Percentiles rank a stretch among this genome's conserved stretches.
Conservation (phyloP, 2,797 vertebrate genomes). For the Poecilia velifera region DNA sequence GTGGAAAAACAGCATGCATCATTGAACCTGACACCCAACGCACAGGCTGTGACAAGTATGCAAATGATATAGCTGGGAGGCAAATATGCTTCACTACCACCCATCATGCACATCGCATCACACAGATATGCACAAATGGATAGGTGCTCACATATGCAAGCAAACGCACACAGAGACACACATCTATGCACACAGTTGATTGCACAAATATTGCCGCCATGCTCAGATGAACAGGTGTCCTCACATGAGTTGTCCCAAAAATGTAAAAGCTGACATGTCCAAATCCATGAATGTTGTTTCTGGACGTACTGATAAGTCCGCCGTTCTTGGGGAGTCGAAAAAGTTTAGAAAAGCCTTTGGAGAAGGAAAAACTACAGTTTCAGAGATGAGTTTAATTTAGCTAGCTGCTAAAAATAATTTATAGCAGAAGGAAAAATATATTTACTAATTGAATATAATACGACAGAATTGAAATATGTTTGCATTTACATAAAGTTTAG, state of each 20-base stretch:
- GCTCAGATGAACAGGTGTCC: conserved; percentile 62
- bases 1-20: conserved; percentile 63
- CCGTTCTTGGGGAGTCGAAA: conserved; percentile 11
- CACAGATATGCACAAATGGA: conserved; percentile 66
- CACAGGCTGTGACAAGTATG: conserved; percentile 75
- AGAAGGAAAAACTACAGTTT: not conserved
- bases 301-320: conserved; percentile 11
- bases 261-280: conserved; percentile 22
- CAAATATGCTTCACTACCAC: conserved; percentile 72
- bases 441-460: not conserved
- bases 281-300: conserved; percentile 14
- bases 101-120: conserved; percentile 73
- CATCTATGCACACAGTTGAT: conserved; percentile 45
- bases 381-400: not conserved
- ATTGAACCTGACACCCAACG: conserved; percentile 67
- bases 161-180: conserved; percentile 17
- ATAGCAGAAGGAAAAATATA: not conserved
- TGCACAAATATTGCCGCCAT: conserved; percentile 53
- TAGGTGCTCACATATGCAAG: conserved; percentile 49
- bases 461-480: not conserved
- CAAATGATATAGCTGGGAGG: conserved; percentile 75
- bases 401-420: not conserved
- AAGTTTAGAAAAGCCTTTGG: conserved; percentile 13
- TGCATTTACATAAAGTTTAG: conserved; percentile 1
- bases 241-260: conserved; percentile 40